Base-by-base conservation (phyloP, 1,140 invertebrate species). In the Saccostrea glomerata region DNA sequence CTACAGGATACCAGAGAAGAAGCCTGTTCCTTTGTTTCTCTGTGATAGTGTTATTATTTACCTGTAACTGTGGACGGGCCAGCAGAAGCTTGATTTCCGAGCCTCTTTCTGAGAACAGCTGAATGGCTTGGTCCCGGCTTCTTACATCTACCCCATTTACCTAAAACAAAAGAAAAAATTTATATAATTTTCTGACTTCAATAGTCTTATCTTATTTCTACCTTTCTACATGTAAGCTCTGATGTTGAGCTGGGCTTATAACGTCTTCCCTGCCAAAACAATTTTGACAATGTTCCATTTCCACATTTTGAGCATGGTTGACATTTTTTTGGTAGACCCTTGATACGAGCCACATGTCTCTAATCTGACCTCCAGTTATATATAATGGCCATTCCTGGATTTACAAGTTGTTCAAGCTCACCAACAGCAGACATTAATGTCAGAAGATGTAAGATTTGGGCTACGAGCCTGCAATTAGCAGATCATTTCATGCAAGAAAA, bases 101-200 rank as follows among this genome's bases (percentile, higher is more conserved):
- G 56, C 92, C 91, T 88, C 93, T 93, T 40, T 94, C 92, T 20
- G 94, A 93, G 89, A 96, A 96, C 47, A 96, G 91, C 63, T 94
- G 90, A 40, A 96, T 95, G 17, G 95, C 96, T 92, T 96, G 94
- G 55, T 95, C 94, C 70, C 95, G 90, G 88, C 93, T 95, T 85
- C 93, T 93, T 13, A 96, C 95, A 90, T 96, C 95, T 15, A 94
- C 90, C 0, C 95, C 95, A 92, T 96, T 96, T 20, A 96, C 96
- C 96, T 96, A 92, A 36, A 93, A 92, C 89, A 84, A 86, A 84
- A 84, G 54, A 73, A 77, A 77, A 77, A 47, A 47, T 47, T 1
- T 7, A 47, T 47, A 66, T 66, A 66, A 66, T 66, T 66, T n/a
- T 23, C 23, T n/a, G 70, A 77, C 70, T 30, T 30, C 17, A 17